Base-by-base conservation (phyloP, 2,888 invertebrate genomes). In the Tetheella fluctuosa region DNA sequence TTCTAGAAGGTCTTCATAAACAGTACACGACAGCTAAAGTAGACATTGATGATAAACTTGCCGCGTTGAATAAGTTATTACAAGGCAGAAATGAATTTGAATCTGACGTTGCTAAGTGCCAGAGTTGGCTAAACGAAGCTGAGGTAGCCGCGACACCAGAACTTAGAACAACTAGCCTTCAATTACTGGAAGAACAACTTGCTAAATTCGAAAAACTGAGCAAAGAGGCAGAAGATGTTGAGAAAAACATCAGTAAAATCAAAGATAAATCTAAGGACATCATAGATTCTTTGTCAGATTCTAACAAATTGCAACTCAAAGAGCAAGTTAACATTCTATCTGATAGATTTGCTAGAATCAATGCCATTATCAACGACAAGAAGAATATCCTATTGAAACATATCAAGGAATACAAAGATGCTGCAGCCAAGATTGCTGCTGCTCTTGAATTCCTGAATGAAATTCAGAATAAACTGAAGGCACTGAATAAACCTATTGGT, bases 71-170 rank as follows among this genome's bases (percentile, higher is more conserved):
- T 48, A 96, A 96, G 86, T 91, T 97, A 13, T 88, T 97, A 13
- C 95, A 96, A 83, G 96, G 96, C 15, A 94, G 98, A 64, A 96
- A 95, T 76, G 94, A 96, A 55, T 97, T 98, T 74, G 98, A 99
- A 87, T 94, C 94, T 53, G 96, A 97, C 64, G 94, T 97, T 56
- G 96, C 96, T 61, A 96, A 96, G 75, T 96, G 97, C 80, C 95
- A 96, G 68, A 95, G 96, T 73, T 99, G 98, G 98, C 92, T 98
- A 48, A 96, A 97, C 71, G 97, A 98, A 89, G 97, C 97, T 30
- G 98, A 98, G 86, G 96, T 97, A 0, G 96, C 97, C 3, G 96
- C 97, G 1, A 96, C 96, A 12, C 95, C 96, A 37, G 97, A 98
- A 77, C 91, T 98, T 4, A 94, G 97, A 53, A 95, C 96, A 23